A percentile compares a stretch with the other conserved stretches of the same genome.
Conservation (phyloP, 2,113 vertebrate species). For the Vireo altiloquus region DNA sequence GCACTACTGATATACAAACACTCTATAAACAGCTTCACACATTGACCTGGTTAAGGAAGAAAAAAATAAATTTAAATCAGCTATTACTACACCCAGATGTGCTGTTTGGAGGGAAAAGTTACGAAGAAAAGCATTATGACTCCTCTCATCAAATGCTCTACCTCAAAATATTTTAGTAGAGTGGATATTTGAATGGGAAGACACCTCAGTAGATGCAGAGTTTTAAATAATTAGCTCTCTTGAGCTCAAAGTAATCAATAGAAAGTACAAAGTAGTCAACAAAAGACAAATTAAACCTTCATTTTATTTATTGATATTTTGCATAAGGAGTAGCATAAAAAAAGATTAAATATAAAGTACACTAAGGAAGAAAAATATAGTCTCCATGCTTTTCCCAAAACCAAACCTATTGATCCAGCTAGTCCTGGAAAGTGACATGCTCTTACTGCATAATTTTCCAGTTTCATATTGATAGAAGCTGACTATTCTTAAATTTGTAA, state of each 20-base stretch:
- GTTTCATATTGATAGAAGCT: neutral
- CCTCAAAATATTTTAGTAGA: neutral
- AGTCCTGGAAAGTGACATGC: neutral
- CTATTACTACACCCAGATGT: neutral
- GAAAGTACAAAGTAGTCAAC: neutral
- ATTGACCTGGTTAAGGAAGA: neutral
- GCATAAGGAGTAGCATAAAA: neutral
- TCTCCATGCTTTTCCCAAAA: neutral
- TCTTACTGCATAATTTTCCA: neutral
- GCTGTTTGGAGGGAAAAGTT: neutral
- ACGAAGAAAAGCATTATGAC: neutral
- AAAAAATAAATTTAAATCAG: neutral
- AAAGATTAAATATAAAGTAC: neutral
- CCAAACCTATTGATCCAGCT: neutral
- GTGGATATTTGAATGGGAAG: neutral
- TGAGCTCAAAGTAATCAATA: conserved; percentile 22
- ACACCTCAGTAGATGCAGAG: neutral
- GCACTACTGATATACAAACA: neutral
- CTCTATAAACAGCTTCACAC: neutral
- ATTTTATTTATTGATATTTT: conserved; percentile 30
- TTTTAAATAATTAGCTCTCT: conserved; percentile 32
- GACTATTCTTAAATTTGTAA: neutral
- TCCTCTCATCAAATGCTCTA: neutral
- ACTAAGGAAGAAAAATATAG: neutral
- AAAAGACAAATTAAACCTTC: conserved; percentile 31